phyloP scores from a whole-genome alignment of 2,888 invertebrate genomes.

The Plemyria rubiginata region DNA sequence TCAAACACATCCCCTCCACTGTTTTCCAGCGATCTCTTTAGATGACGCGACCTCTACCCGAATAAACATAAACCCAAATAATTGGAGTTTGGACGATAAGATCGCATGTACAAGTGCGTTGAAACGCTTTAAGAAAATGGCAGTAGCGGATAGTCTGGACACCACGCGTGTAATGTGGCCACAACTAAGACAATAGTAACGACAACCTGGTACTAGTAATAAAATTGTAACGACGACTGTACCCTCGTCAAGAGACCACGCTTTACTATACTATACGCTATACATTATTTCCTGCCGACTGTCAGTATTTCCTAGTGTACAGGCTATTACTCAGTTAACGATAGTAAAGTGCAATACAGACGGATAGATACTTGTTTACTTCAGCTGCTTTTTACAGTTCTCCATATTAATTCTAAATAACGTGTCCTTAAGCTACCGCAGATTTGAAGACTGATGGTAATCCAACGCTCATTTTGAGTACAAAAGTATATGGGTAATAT shows the following conservation, averaged over 20 bases:
- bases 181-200: conserved; percentile 21
- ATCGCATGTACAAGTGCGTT: conserved; percentile 14
- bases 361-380: conserved; percentile 14
- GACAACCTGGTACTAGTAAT: background rate
- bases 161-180: conserved; percentile 12
- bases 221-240: background rate
- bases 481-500: background rate
- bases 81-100: conserved; percentile 16
- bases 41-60: no score
- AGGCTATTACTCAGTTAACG: conserved; percentile 2
- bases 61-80: conserved; percentile 6
- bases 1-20: conserved; percentile 10
- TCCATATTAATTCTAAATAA: conserved; percentile 23
- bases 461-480: conserved; percentile 5
- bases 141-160: conserved; percentile 27
- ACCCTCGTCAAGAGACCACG: background rate
- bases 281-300: background rate
- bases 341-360: conserved; percentile 16
- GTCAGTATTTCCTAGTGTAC: conserved; percentile 4
- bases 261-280: background rate
- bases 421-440: conserved; percentile 14
- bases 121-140: conserved; percentile 26
- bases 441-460: conserved; percentile 13
- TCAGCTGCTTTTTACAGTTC: conserved; percentile 21
- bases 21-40: no score